These are phyloP conservation scores for Erinaceus europaeus DNA, from an alignment of 2,113 vertebrate species.

Conservation along the genomic window DNA sequence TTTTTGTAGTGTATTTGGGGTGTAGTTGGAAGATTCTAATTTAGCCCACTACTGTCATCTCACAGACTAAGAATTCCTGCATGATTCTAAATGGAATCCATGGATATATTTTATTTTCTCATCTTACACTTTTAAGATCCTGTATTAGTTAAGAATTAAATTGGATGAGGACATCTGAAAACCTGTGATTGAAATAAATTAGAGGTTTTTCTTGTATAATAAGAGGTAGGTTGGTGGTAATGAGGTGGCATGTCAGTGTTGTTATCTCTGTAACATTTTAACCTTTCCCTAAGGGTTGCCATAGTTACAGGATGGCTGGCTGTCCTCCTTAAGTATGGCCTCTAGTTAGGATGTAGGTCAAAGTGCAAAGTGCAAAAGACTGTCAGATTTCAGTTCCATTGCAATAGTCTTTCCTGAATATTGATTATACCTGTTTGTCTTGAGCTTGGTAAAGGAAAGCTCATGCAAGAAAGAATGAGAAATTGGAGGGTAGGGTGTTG, in stretches of 20 bases:
- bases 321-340: neutral
- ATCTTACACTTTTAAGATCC: neutral
- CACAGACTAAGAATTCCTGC: neutral
- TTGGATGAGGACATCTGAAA: neutral
- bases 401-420: slow-evolving; percentile 24
- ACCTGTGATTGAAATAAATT: neutral
- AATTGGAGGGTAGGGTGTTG: no score
- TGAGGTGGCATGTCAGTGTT: neutral
- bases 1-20: neutral
- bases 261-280: neutral
- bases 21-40: neutral
- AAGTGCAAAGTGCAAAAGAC: neutral
- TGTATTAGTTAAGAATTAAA: neutral
- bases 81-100: neutral
- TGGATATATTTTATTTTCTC: neutral
- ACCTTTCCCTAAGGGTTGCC: neutral
- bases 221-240: neutral
- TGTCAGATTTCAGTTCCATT: neutral
- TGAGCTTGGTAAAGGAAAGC: neutral
- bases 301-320: neutral
- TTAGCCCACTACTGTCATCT: neutral
- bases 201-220: neutral
- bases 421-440: neutral
- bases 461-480: neutral
- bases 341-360: neutral